Evolutionary conservation across 2,113 vertebrate species (phyloP).

Genomic region (Brienomyrus brachyistius): DNA sequence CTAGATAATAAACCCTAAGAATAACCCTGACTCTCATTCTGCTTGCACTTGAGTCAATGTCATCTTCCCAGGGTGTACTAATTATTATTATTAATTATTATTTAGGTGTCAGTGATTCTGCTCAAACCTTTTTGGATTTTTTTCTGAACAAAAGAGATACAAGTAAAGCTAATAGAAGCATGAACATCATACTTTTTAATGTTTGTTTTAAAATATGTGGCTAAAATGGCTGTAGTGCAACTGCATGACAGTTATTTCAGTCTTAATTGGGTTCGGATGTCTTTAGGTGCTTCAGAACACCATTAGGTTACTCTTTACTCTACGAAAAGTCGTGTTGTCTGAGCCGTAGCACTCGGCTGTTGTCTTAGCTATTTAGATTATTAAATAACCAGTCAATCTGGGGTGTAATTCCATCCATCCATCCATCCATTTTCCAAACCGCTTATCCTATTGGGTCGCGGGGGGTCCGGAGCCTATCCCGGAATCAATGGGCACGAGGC

Average conservation of each 20-base stretch:
- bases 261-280: neutral
- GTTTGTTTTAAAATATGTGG: neutral
- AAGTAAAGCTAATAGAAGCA: neutral
- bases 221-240: neutral
- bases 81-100: neutral
- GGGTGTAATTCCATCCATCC: neutral
- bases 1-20: neutral
- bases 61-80: neutral
- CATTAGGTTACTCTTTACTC: neutral
- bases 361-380: neutral
- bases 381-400: neutral
- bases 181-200: neutral
- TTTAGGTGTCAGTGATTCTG: neutral
- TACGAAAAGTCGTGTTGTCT: neutral
- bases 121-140: neutral
- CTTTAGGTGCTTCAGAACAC: neutral
- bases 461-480: no score
- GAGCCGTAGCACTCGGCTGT: neutral
- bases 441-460: no score
- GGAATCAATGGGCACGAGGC: no score
- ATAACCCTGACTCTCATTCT: neutral
- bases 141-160: neutral
- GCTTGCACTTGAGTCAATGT: neutral
- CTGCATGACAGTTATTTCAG: neutral
- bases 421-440: no score